Evolutionary conservation across 2,113 vertebrate species (phyloP).

Genomic region (Corapipo altera): DNA sequence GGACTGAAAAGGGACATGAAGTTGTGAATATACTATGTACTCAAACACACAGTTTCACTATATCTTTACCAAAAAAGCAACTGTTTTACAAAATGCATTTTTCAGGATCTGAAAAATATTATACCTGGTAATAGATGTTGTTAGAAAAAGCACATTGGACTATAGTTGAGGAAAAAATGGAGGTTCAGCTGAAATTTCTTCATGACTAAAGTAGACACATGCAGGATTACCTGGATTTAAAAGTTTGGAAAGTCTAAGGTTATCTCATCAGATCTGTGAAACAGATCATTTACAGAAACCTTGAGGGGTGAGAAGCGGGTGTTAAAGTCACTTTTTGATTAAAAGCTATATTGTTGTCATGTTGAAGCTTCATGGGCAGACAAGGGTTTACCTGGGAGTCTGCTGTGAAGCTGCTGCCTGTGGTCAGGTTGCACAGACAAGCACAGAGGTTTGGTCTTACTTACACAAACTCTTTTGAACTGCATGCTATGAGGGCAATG

Average conservation of each 20-base stretch:
- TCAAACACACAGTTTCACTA: background rate
- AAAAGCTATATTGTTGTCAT: background rate
- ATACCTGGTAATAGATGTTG: background rate
- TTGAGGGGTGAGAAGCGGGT: background rate
- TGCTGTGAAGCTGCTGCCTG: background rate
- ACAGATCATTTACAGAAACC: background rate
- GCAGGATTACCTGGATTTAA: background rate
- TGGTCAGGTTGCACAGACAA: background rate
- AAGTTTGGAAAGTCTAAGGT: background rate
- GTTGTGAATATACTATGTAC: background rate
- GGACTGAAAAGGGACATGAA: background rate
- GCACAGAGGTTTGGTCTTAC: background rate
- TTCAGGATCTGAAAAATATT: background rate
- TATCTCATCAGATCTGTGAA: background rate
- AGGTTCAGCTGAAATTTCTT: background rate
- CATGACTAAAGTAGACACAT: background rate
- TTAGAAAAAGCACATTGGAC: background rate
- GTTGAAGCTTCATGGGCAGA: background rate
- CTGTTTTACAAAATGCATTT: background rate
- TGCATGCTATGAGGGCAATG: background rate
- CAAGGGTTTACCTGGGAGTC: background rate
- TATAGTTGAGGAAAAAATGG: background rate
- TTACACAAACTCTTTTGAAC: accelerated
- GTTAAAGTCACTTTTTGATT: background rate
- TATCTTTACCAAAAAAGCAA: background rate